Conservation (phyloP, 2,113 vertebrate genomes). For the Mustela nigripes region DNA sequence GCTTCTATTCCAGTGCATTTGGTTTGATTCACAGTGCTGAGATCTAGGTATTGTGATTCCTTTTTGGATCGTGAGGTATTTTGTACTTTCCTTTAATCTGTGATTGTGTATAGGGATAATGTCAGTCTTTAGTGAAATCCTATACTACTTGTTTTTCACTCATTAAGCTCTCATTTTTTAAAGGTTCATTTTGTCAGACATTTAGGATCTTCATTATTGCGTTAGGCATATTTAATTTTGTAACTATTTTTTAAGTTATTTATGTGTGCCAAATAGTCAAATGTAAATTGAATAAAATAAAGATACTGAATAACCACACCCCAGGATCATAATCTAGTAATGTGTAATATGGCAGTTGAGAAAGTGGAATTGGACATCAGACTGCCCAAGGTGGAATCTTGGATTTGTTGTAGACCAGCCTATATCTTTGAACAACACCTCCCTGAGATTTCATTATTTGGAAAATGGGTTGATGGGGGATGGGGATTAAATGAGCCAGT, state of each 20-base stretch:
- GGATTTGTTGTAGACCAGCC: neutral
- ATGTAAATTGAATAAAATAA: slow-evolving; percentile 39
- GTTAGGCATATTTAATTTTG: neutral
- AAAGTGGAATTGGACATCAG: neutral
- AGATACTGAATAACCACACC: neutral
- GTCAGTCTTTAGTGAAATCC: neutral
- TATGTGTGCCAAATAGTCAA: neutral
- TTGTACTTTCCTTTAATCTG: neutral
- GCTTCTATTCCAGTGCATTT: neutral
- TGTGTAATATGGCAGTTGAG: neutral
- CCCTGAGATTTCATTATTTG: neutral
- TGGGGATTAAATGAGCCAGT: neutral
- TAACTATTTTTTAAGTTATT: neutral
- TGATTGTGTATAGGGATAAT: neutral
- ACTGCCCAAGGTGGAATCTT: neutral
- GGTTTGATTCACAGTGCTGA: neutral
- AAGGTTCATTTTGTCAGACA: neutral
- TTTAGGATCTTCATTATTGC: neutral
- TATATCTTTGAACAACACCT: neutral
- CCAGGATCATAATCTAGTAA: neutral
- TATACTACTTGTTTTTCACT: neutral
- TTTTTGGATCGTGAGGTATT: neutral
- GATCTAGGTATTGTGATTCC: neutral
- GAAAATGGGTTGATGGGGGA: neutral
- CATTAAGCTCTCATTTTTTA: neutral